Percentiles rank a stretch among this genome's conserved stretches.
phyloP scores from a whole-genome alignment of 2,797 vertebrate species.

The Kryptopterus vitreolus region DNA sequence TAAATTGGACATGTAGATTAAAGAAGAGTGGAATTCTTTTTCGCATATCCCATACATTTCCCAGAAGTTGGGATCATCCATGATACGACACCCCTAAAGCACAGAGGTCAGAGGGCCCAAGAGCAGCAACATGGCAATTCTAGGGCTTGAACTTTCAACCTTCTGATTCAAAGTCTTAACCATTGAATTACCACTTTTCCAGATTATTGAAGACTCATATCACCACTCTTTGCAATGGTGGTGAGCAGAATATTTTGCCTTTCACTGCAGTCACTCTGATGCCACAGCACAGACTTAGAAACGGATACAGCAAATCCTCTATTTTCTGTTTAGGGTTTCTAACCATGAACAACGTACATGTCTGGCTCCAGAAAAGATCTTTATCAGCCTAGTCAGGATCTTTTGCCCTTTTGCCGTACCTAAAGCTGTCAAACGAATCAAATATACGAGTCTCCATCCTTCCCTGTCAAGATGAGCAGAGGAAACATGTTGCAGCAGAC shows the following conservation, averaged over 20 bases:
- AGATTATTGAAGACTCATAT: no score
- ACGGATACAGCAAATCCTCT: background rate
- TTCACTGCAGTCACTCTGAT: background rate
- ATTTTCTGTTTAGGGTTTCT: background rate
- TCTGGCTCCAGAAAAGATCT: conserved; percentile 9
- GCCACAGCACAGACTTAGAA: background rate
- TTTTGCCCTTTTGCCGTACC: conserved; percentile 26
- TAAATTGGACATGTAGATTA: no score
- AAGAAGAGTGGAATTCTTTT: no score
- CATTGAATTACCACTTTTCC: no score
- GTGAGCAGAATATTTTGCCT: background rate
- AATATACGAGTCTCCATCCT: conserved; percentile 18
- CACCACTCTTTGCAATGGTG: background rate
- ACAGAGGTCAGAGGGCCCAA: no score
- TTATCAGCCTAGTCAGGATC: conserved; percentile 2
- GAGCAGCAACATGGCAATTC: no score
- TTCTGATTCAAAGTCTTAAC: no score
- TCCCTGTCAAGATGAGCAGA: background rate
- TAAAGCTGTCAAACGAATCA: conserved; percentile 17
- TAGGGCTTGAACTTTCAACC: no score
- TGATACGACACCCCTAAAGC: no score
- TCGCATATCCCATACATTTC: no score
- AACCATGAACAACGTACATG: background rate
- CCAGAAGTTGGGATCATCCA: no score
- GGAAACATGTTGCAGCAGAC: conserved; percentile 16